A percentile compares a stretch with the other conserved stretches of the same genome.
Conservation (phyloP, 1,140 invertebrate genomes). For the Tetramorium alpestre region DNA sequence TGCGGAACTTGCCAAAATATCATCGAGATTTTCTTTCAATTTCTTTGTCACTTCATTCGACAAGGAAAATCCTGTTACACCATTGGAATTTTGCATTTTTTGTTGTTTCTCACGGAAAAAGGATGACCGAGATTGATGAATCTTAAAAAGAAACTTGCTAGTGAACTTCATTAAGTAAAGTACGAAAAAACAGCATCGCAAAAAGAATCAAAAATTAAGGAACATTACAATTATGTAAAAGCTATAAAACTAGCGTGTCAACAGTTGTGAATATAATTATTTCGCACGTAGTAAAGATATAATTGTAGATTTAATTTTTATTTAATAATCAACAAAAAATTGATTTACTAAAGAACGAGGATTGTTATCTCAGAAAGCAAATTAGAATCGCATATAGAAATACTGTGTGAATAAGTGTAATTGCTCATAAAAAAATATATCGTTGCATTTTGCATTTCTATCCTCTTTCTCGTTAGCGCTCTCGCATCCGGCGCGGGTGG, state of each 20-base stretch:
- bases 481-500: neutral
- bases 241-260: neutral
- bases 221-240: neutral
- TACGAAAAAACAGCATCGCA: neutral
- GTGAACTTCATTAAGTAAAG: neutral
- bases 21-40: conserved; percentile 20
- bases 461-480: conserved; percentile 24
- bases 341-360: neutral
- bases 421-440: neutral
- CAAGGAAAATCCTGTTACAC: conserved; percentile 2
- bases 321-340: neutral
- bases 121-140: conserved; percentile 1
- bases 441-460: neutral
- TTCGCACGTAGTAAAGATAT: neutral
- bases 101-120: neutral
- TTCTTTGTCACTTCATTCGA: conserved; percentile 12
- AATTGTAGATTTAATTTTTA: neutral
- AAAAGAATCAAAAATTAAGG: neutral
- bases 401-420: conserved; percentile 8
- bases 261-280: neutral
- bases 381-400: neutral
- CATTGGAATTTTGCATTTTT: neutral
- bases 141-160: neutral
- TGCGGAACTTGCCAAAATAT: neutral
- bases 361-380: neutral